Conservation (phyloP, 1,140 invertebrate species). For the Triops longicaudatus region DNA sequence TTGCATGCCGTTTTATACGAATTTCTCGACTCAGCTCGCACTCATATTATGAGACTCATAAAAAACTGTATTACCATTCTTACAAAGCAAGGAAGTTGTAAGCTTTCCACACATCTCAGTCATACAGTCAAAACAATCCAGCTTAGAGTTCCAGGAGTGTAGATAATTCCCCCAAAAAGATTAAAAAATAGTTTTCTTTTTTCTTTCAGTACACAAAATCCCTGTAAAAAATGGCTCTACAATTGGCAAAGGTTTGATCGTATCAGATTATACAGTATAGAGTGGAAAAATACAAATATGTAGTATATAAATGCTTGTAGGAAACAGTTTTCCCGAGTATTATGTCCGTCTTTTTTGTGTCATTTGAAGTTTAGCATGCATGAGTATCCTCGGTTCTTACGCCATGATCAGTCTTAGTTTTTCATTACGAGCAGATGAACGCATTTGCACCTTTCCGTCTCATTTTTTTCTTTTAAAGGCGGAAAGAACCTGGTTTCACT, state of each 20-base stretch:
- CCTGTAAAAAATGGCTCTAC: not conserved
- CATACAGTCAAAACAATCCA: not conserved
- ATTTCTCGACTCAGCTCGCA: not conserved
- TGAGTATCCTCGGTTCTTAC: not conserved
- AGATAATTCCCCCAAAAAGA: not conserved
- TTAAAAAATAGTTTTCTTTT: not conserved
- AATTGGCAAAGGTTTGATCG: not conserved
- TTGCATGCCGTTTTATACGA: not conserved
- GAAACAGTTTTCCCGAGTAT: no score
- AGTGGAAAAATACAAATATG: not conserved
- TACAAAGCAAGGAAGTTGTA: not conserved
- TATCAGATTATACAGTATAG: not conserved
- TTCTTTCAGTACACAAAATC: not conserved
- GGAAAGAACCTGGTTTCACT: slow-evolving; percentile 42
- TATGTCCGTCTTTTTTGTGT: no score
- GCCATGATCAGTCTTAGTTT: not conserved
- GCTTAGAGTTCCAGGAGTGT: slow-evolving; percentile 4
- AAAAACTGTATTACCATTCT: not conserved
- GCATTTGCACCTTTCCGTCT: not conserved
- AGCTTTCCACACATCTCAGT: not conserved
- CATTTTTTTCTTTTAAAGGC: slow-evolving; percentile 40
- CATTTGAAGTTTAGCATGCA: no score
- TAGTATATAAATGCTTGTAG: no score
- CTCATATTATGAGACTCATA: not conserved
- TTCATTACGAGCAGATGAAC: not conserved